Evolutionary conservation across 2,888 invertebrate species (phyloP), one percentile per base, ranked within the genome.

Genomic region (Atethmia centrago): DNA sequence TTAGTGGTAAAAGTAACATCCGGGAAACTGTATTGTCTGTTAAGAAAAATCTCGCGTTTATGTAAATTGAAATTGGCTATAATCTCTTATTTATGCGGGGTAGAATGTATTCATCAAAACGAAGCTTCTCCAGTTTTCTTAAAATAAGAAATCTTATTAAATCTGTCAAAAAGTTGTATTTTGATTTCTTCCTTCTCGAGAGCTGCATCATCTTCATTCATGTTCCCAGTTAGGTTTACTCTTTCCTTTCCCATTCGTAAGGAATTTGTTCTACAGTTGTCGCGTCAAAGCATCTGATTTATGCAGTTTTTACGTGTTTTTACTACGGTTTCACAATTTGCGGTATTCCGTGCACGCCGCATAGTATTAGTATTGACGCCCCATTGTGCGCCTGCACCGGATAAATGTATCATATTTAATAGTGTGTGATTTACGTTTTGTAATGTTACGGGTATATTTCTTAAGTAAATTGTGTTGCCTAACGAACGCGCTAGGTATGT

Each of bases 331-430:
- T 85, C 85, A 75, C 84, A 88, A 87, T 82, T 84, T 63, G 74
- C 84, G 19, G 31, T 61, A 75, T 81, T 86, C 77, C 80, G 63
- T 78, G 83, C 72, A 61, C 67, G 68, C 79, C 82, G 71, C 77
- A 74, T 81, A 80, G 73, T 85, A 84, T 81, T 81, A 80, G 75
- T 86, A 85, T 82, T 80, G 85, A 85, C 78, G 85, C 79, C 80
- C 85, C 86, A 88, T 89, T 88, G 87, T 88, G 74, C 77, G 61
- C 67, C 64, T 85, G 74, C 74, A 51, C 70, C 65, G 58, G 70
- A 73, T 79, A 79, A 77, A 87, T 84, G 80, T 85, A 85, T 89
- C 77, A 88, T 79, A 75, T 86, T 82, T 80, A 85, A 82, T 77
- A 83, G 71, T 74, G 74, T 79, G 77, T 86, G 80, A 71, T 85